Evolutionary conservation across 2,888 invertebrate species (phyloP).

Genomic region (Drosophila acutilabella): DNA sequence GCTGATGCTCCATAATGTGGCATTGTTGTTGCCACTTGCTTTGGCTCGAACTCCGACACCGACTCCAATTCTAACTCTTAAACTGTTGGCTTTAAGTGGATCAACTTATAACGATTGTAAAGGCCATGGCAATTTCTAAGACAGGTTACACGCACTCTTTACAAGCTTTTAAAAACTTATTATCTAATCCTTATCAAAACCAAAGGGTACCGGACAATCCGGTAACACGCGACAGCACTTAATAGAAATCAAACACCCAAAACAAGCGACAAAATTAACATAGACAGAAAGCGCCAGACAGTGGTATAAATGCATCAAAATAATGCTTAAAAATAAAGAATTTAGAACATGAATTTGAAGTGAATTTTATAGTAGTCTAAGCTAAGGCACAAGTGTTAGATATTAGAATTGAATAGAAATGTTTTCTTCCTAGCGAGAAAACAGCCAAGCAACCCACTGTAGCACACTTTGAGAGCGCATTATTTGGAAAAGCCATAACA

Average conservation of each 20-base stretch:
- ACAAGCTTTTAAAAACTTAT: constrained; percentile 67
- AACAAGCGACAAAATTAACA: constrained; percentile 46
- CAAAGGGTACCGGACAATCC: constrained; percentile 33
- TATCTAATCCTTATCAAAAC: constrained; percentile 66
- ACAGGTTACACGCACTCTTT: constrained; percentile 54
- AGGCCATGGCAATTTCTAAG: constrained; percentile 26
- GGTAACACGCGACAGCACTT: constrained; percentile 64
- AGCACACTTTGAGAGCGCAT: neutral
- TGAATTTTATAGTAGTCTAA: neutral
- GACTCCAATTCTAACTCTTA: neutral
- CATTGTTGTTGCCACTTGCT: constrained; percentile 38
- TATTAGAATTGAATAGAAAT: too few species aligned
- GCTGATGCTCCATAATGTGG: constrained; percentile 59
- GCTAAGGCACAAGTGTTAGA: neutral
- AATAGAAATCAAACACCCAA: constrained; percentile 60
- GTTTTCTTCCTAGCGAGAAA: too few species aligned
- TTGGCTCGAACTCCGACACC: neutral
- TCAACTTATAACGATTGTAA: constrained; percentile 15
- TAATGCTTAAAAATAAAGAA: neutral
- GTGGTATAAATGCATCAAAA: constrained; percentile 7
- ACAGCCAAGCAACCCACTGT: constrained; percentile 13
- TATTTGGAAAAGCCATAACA: constrained; percentile 28
- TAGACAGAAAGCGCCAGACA: constrained; percentile 57
- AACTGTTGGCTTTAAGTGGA: constrained; percentile 29
- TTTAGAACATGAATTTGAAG: neutral